A percentile compares a stretch with the other conserved stretches of the same genome.
These are phyloP conservation scores for Trypoxylon attenuatum DNA, from an alignment of 2,888 invertebrate genomes.

Conservation along the genomic window DNA sequence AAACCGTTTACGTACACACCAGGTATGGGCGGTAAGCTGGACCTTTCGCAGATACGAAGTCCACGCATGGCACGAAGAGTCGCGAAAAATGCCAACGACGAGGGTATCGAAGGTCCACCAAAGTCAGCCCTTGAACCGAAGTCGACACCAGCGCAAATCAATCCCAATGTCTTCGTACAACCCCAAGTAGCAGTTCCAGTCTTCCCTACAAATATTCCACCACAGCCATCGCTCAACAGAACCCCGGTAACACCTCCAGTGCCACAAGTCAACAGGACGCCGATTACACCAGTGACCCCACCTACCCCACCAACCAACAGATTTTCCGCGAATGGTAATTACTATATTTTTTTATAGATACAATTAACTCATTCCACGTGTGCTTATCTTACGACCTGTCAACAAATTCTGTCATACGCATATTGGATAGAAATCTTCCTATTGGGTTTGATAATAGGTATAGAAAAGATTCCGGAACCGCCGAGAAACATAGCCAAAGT, in stretches of 20 bases:
- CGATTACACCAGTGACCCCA: too few relatives aligned
- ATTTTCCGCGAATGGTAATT: constrained; percentile 31
- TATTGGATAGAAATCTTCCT: too few relatives aligned
- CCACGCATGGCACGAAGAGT: constrained; percentile 90
- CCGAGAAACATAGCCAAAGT: constrained; percentile 50
- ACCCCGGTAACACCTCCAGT: constrained; percentile 23
- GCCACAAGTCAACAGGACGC: constrained; percentile 5
- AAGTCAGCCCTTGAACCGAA: constrained; percentile 76
- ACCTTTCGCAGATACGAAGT: constrained; percentile 91
- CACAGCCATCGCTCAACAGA: constrained; percentile 59
- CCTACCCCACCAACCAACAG: constrained; percentile 30
- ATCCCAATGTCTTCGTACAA: constrained; percentile 76
- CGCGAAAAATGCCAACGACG: constrained; percentile 82
- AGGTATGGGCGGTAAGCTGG: constrained; percentile 83
- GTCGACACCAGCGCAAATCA: constrained; percentile 73
- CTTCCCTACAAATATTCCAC: constrained; percentile 76
- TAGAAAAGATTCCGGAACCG: constrained; percentile 50
- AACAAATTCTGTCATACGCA: too few relatives aligned
- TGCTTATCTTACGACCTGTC: too few relatives aligned
- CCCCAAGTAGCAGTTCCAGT: constrained; percentile 81
- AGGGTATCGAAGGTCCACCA: constrained; percentile 79
- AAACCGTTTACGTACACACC: constrained; percentile 98
- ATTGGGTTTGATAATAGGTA: too few relatives aligned
- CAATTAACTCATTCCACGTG: neutral
- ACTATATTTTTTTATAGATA: neutral